phyloP scores from a whole-genome alignment of 1,140 invertebrate genomes.

The Cydia strobilella region DNA sequence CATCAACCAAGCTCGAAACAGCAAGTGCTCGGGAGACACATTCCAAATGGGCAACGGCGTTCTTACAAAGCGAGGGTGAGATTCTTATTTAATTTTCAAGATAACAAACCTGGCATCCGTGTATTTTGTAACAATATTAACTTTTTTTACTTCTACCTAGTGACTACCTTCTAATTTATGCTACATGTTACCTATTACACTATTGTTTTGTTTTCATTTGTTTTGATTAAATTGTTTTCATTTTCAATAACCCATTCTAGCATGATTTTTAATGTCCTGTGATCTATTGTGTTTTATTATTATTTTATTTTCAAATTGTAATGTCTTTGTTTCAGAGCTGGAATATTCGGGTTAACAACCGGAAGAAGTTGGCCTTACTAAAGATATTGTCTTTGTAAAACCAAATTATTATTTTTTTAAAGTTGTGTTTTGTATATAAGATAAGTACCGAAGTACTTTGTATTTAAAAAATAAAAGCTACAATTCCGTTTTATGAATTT shows the following conservation, averaged over 20 bases:
- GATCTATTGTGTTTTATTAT: background rate
- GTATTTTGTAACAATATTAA: too few species aligned
- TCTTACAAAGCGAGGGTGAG: slow-evolving; percentile 49
- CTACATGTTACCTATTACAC: too few species aligned
- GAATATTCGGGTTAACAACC: background rate
- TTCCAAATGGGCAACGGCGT: slow-evolving; percentile 62
- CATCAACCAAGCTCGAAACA: slow-evolving; percentile 46
- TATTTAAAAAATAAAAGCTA: too few species aligned
- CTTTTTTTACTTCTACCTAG: too few species aligned
- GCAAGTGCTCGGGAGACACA: slow-evolving; percentile 49
- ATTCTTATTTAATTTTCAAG: background rate
- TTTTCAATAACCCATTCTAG: background rate
- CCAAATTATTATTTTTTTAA: too few species aligned
- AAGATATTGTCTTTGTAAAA: background rate
- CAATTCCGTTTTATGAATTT: too few species aligned
- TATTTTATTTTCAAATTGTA: background rate
- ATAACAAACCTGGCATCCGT: too few species aligned
- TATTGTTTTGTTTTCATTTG: too few species aligned
- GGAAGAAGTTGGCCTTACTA: background rate
- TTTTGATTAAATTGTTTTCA: too few species aligned
- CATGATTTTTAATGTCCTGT: background rate
- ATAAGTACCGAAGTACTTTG: too few species aligned
- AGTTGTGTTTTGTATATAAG: too few species aligned
- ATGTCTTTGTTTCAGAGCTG: slow-evolving; percentile 6
- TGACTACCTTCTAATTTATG: too few species aligned